Evolutionary conservation across 2,113 vertebrate species (phyloP), one percentile per base, ranked within the genome.

Genomic region (Macrotis lagotis): DNA sequence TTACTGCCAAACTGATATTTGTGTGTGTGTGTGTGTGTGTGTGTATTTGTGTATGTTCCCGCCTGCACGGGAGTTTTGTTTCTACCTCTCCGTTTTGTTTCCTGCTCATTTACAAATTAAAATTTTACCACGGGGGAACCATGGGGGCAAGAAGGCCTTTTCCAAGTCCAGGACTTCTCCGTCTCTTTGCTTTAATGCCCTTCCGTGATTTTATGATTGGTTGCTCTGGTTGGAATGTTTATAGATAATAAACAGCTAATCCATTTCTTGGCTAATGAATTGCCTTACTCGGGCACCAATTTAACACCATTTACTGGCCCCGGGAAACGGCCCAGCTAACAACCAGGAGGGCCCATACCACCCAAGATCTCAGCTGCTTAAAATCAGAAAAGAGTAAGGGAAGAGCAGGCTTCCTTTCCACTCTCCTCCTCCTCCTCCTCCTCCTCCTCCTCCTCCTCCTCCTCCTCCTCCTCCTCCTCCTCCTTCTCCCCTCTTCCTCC

Each of bases 191-290:
- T 96, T 97, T 96, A 96, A 96, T 88, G 95, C 96, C 97, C 83
- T 95, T 97, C 98, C 92, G 97, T 92, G 96, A 94, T 96, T 98
- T 95, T 90, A 92, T 97, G 97, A 96, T 95, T 47, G 94, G 51
- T 94, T 94, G 94, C 97, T 95, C 95, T 48, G 91, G 89, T 6
- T 93, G 96, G 92, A 48, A 97, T 92, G 89, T 97, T 98, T 97
- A 96, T 93, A 94, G 98, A 96, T 97, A 96, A 97, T 97, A 98
- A 98, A 98, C 96, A 97, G 96, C 93, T 96, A 98, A 97, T 96
- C 97, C 96, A 59, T 96, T 95, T 97, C 97, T 98, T 93, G 94
- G 92, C 95, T 98, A 97, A 97, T 97, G 97, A 98, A 97, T 95
- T 90, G 94, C 88, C 94, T 94, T 93, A 93, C 94, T 93, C 93